Conservation (phyloP, 2,888 invertebrate genomes). For the Alloplasta piceator region DNA sequence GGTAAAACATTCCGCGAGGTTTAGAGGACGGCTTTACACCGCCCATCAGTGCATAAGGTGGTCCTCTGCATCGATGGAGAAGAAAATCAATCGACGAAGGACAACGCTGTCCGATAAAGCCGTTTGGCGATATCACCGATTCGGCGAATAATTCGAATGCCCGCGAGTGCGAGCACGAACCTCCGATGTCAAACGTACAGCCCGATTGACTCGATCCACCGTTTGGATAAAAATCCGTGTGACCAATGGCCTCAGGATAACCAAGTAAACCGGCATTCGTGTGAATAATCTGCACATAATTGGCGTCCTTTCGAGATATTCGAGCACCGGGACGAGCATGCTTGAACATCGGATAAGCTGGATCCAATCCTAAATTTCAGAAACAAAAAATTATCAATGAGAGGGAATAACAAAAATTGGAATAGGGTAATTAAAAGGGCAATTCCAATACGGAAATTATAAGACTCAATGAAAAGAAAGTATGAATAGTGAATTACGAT, state of each 20-base stretch:
- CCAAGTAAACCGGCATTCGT: conserved; percentile 80
- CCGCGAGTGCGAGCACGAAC: conserved; percentile 77
- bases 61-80: conserved; percentile 56
- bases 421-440: no score
- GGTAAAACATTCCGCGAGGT: conserved; percentile 69
- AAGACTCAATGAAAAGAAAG: no score
- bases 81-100: conserved; percentile 18
- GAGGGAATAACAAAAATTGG: no score
- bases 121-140: conserved; percentile 71
- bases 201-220: conserved; percentile 80
- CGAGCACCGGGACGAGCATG: conserved; percentile 66
- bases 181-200: conserved; percentile 69
- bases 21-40: conserved; percentile 41
- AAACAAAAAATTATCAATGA: no score
- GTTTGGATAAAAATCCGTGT: conserved; percentile 82
- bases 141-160: conserved; percentile 76
- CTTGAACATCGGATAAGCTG: no score
- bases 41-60: conserved; percentile 64
- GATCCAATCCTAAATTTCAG: no score
- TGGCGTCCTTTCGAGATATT: conserved; percentile 79
- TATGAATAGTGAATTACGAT: no score
- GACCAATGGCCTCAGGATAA: conserved; percentile 75
- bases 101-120: conserved; percentile 70
- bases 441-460: no score
- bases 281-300: conserved; percentile 81